Evolutionary conservation across 2,888 invertebrate genomes (phyloP).

Genomic region (Aplocera efformata): DNA sequence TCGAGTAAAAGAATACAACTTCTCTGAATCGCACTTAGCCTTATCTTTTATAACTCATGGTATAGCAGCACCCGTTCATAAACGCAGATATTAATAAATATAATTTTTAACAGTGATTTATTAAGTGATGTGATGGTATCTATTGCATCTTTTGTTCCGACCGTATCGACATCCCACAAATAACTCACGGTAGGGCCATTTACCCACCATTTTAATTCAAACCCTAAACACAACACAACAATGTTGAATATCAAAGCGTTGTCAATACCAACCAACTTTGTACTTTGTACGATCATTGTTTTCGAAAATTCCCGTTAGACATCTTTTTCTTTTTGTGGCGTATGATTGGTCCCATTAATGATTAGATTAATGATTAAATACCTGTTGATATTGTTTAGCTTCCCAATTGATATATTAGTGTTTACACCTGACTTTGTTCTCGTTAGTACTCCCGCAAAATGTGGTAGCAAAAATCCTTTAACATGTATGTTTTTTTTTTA

Average conservation of each 20-base stretch:
- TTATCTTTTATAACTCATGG: too few species aligned
- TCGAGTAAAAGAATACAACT: too few species aligned
- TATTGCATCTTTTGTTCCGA: constrained; percentile 45
- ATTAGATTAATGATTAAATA: constrained; percentile 61
- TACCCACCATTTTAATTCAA: too few species aligned
- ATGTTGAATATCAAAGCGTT: too few species aligned
- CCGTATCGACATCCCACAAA: constrained; percentile 22
- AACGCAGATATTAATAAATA: constrained; percentile 17
- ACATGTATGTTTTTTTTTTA: too few species aligned
- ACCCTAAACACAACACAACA: too few species aligned
- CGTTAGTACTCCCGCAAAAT: too few species aligned
- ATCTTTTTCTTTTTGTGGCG: constrained; percentile 32
- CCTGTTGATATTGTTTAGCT: constrained; percentile 34
- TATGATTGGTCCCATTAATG: constrained; percentile 48
- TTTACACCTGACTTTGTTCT: background rate
- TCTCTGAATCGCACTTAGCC: too few species aligned
- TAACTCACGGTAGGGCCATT: too few species aligned
- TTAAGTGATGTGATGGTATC: constrained; percentile 41
- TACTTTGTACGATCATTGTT: constrained; percentile 22
- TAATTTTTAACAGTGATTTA: constrained; percentile 41
- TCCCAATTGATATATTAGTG: background rate
- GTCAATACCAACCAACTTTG: too few species aligned
- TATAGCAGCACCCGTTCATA: background rate
- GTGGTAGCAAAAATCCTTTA: too few species aligned
- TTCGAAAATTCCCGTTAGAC: constrained; percentile 24